Conservation (phyloP, 2,888 invertebrate species). For the Seira musarum region DNA sequence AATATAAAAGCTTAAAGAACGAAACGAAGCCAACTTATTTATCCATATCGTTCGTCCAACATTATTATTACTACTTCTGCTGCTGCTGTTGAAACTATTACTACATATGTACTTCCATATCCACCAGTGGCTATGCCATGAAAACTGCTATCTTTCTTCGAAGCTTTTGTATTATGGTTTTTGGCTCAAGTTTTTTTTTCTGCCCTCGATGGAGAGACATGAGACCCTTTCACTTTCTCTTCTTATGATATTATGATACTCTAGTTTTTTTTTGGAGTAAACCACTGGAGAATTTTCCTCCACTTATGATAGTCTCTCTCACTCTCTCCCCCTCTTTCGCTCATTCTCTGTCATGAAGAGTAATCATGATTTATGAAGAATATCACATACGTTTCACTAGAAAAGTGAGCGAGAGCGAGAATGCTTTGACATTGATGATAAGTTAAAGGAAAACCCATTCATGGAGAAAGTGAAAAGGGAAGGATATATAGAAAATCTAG, state of each 20-base stretch:
- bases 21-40: slow-evolving; percentile 1
- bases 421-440: slow-evolving; percentile 59
- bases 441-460: slow-evolving; percentile 48
- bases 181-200: slow-evolving; percentile 11
- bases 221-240: slow-evolving; percentile 12
- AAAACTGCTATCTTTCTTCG: slow-evolving; percentile 2
- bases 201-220: slow-evolving; percentile 7
- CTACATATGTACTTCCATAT: too few species aligned
- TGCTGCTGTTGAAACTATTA: too few species aligned
- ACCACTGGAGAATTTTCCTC: slow-evolving; percentile 59
- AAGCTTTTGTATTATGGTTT: slow-evolving; percentile 7
- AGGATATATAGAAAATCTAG: neutral
- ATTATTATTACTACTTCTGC: neutral
- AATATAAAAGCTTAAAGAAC: neutral
- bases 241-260: slow-evolving; percentile 9
- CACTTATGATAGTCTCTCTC: slow-evolving; percentile 56
- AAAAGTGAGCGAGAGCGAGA: neutral
- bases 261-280: slow-evolving; percentile 23
- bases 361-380: slow-evolving; percentile 63
- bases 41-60: neutral
- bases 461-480: slow-evolving; percentile 31
- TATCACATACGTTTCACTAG: slow-evolving; percentile 61
- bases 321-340: neutral
- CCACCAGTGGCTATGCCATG: too few species aligned
- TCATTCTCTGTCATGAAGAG: slow-evolving; percentile 54